Evolutionary conservation across 1,140 invertebrate species (phyloP), one percentile per base, ranked within the genome.

Genomic region (Sinella curviseta): DNA sequence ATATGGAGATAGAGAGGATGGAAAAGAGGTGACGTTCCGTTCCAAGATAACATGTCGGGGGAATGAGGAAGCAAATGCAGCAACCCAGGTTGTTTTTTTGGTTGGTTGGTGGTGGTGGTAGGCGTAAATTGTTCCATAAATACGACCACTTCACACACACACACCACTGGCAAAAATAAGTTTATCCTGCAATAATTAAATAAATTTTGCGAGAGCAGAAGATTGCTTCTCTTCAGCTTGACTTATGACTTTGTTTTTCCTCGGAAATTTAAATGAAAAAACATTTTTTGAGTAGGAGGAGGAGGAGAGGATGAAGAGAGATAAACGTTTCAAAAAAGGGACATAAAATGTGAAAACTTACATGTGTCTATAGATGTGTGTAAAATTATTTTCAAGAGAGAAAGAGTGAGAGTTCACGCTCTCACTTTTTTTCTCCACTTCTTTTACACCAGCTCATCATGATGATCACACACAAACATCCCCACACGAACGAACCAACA

Each of bases 371-470:
- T 70, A 8, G 28, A 70, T 24, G 14, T 8, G 24, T 70, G 65
- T 70, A 30, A 70, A 70, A 70, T 70, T 70, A 70, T 70, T 70
- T 70, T 70, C 65, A 70, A 33, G 65, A 70, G 65, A 48, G 39
- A 33, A 30, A 70, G 65, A 48, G 39, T 48, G 39, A 48, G 39
- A 70, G 65, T 70, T 70, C 31, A 70, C 65, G 65, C 31, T 70
- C 55, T 24, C 39, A 65, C 14, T 14, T 26, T 65, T 65, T 65
- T 26, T 65, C 24, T 65, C 4, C 57, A 26, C 57, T n/a, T 14
- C 57, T n/a, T 17, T 26, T 26, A n/a, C 57, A 65, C 24, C 39
- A 48, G 8, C 39, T 65, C 57, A 8, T 26, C 24, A 16, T 65
- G 16, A 48, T 26, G 16, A 65, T 17, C 57, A 65, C 57, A 16